Conservation (phyloP, 2,113 vertebrate species). For the Albula goreensis region DNA sequence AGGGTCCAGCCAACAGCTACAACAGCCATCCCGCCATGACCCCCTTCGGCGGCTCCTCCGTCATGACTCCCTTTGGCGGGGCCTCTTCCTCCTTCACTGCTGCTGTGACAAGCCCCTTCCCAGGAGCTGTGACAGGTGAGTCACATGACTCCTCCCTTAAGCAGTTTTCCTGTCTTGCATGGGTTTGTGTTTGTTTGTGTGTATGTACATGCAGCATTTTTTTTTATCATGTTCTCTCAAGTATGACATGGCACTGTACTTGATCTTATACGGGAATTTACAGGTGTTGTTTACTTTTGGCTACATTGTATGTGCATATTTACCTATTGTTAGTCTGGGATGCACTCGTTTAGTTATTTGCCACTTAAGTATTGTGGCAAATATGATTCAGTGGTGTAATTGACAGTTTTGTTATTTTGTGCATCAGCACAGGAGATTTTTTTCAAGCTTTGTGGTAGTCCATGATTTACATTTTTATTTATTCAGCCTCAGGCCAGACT, state of each 20-base stretch:
- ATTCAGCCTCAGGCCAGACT: neutral
- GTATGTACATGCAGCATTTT: neutral
- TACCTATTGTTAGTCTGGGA: no score
- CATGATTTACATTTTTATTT: neutral
- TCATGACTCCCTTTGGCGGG: constrained; percentile 89
- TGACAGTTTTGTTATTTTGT: no score
- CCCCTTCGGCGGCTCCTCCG: constrained; percentile 86
- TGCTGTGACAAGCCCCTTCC: constrained; percentile 82
- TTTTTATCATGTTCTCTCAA: neutral
- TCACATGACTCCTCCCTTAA: neutral
- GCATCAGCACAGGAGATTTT: neutral
- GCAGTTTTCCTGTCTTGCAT: neutral
- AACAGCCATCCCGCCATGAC: constrained; percentile 79
- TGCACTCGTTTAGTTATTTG: no score
- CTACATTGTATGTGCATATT: no score
- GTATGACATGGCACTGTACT: no score
- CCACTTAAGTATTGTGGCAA: no score
- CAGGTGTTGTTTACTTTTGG: no score
- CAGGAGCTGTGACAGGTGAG: constrained; percentile 83
- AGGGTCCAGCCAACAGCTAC: constrained; percentile 74
- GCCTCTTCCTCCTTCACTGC: constrained; percentile 83
- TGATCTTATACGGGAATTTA: no score
- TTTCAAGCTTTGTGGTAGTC: neutral
- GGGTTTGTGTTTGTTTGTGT: no score
- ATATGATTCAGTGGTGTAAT: no score